Percentiles rank a stretch among this genome's conserved stretches.
phyloP scores from a whole-genome alignment of 1,140 invertebrate species.

The Drosophila kohkoa region DNA sequence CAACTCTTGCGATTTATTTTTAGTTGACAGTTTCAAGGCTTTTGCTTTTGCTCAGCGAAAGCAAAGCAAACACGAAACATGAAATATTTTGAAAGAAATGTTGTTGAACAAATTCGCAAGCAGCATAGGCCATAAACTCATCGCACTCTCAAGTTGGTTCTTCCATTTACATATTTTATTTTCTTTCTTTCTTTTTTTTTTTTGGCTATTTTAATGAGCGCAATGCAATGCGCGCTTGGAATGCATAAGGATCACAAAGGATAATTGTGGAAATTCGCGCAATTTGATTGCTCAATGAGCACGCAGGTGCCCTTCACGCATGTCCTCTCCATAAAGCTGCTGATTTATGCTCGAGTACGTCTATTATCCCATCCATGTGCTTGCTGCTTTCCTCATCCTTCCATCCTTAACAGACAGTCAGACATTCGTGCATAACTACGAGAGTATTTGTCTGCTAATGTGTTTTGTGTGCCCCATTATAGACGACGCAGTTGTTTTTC shows the following conservation, averaged over 20 bases:
- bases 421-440: neutral
- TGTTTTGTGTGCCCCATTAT: constrained; percentile 34
- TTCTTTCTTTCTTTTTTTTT: neutral
- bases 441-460: constrained; percentile 37
- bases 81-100: constrained; percentile 53
- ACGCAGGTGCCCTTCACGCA: constrained; percentile 27
- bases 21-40: constrained; percentile 83
- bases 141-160: constrained; percentile 23
- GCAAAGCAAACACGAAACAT: constrained; percentile 48
- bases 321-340: constrained; percentile 37
- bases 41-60: constrained; percentile 57
- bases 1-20: constrained; percentile 77
- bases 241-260: constrained; percentile 24
- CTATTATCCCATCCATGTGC: constrained; percentile 50
- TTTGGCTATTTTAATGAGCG: constrained; percentile 64
- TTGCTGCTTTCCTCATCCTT: neutral
- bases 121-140: constrained; percentile 28
- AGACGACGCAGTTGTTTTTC: constrained; percentile 40
- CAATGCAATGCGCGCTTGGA: constrained; percentile 12
- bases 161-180: constrained; percentile 59
- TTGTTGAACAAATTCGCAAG: constrained; percentile 46
- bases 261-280: constrained; percentile 65
- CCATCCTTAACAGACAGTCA: neutral
- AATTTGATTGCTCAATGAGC: constrained; percentile 70
- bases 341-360: constrained; percentile 65